phyloP scores from a whole-genome alignment of 2,888 invertebrate species.

The Ditula angustiorana region DNA sequence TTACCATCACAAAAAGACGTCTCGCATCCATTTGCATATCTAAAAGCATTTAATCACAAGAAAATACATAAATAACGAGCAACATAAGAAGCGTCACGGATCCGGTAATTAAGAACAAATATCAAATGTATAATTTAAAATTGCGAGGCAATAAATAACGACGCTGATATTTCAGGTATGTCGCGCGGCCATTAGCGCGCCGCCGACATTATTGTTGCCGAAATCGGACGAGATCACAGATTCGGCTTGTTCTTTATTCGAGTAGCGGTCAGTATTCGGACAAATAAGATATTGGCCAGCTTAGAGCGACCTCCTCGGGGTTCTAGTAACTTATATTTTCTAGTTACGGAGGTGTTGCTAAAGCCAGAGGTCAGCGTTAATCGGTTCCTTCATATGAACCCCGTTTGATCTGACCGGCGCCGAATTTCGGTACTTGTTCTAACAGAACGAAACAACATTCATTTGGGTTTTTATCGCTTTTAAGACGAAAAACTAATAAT shows the following conservation, averaged over 20 bases:
- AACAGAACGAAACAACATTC: constrained; percentile 68
- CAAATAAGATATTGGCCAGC: constrained; percentile 56
- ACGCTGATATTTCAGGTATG: constrained; percentile 74
- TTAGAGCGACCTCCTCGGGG: constrained; percentile 52
- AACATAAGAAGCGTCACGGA: constrained; percentile 15
- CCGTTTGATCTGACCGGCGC: constrained; percentile 73
- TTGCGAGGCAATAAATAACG: constrained; percentile 75
- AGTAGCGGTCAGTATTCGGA: constrained; percentile 62
- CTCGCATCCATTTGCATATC: constrained; percentile 38
- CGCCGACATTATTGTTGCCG: constrained; percentile 72
- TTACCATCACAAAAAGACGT: constrained; percentile 12
- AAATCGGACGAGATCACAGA: constrained; percentile 56
- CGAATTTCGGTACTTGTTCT: constrained; percentile 49
- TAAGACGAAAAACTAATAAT: constrained; percentile 77
- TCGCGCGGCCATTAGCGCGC: constrained; percentile 70
- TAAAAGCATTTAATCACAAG: constrained; percentile 51
- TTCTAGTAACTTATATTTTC: constrained; percentile 48
- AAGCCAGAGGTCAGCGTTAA: neutral
- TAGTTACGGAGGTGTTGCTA: constrained; percentile 4
- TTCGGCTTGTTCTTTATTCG: constrained; percentile 71
- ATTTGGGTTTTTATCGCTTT: constrained; percentile 81
- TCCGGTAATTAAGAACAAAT: constrained; percentile 48
- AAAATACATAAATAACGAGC: constrained; percentile 35
- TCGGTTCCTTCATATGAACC: neutral
- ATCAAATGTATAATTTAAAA: constrained; percentile 58